A percentile compares a stretch with the other conserved stretches of the same genome.
These are phyloP conservation scores for Chlorops oryzae DNA, from an alignment of 1,140 invertebrate genomes.

Conservation along the genomic window DNA sequence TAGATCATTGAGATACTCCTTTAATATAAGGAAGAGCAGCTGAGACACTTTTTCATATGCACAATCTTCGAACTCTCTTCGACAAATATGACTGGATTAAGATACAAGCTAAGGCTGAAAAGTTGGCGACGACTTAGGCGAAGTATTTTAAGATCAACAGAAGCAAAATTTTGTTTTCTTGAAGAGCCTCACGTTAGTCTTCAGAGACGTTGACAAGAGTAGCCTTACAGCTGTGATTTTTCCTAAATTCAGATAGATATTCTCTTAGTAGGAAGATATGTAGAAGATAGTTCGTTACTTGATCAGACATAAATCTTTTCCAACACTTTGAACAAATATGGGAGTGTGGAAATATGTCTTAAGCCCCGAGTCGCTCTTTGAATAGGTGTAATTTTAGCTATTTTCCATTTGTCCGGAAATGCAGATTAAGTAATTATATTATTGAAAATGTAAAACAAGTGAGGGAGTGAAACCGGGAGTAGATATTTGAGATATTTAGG, in stretches of 20 bases:
- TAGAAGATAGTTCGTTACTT: not conserved
- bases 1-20: too few species aligned
- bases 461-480: not conserved
- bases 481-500: not conserved
- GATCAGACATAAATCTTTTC: not conserved
- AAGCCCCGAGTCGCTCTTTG: not conserved
- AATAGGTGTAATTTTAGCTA: not conserved
- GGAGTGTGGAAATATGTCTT: not conserved
- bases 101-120: not conserved
- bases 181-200: not conserved
- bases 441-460: not conserved
- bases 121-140: not conserved
- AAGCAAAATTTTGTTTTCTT: constrained; percentile 8
- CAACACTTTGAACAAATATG: not conserved
- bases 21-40: not conserved
- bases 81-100: not conserved
- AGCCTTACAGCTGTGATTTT: not conserved
- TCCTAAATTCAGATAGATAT: not conserved
- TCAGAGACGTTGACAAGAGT: not conserved
- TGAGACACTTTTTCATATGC: not conserved
- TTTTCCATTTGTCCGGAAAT: not conserved
- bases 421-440: not conserved
- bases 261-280: not conserved
- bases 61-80: not conserved
- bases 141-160: constrained; percentile 10